Conservation (phyloP, 2,113 vertebrate species). For the Hystrix brachyura region DNA sequence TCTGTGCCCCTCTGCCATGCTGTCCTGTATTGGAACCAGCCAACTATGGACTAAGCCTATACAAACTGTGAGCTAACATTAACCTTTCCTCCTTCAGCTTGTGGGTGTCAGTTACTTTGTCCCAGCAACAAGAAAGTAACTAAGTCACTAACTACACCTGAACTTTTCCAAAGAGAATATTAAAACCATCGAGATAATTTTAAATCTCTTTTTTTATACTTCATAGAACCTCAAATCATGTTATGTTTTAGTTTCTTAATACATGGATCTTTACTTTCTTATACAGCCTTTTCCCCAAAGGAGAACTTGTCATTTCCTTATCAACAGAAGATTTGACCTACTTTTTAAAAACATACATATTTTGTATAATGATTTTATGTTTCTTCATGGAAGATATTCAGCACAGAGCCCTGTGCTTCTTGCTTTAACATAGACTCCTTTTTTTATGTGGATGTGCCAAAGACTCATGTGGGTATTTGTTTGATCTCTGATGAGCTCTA, state of each 20-base stretch:
- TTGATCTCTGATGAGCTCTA: neutral
- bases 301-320: neutral
- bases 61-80: neutral
- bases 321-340: neutral
- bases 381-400: neutral
- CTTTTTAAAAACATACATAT: neutral
- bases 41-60: neutral
- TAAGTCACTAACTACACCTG: neutral
- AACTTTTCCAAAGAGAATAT: slow-evolving; percentile 21
- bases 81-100: neutral
- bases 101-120: neutral
- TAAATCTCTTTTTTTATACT: neutral
- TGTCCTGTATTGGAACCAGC: neutral
- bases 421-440: neutral
- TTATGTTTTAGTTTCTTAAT: neutral
- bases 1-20: neutral
- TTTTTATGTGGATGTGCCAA: neutral
- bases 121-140: neutral
- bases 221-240: neutral
- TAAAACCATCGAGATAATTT: neutral
- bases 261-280: neutral
- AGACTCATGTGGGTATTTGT: neutral
- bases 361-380: neutral
- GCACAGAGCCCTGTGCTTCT: neutral
- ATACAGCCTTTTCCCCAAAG: neutral